Conservation (phyloP, 2,888 invertebrate species). For the Tetragonula carbonaria region DNA sequence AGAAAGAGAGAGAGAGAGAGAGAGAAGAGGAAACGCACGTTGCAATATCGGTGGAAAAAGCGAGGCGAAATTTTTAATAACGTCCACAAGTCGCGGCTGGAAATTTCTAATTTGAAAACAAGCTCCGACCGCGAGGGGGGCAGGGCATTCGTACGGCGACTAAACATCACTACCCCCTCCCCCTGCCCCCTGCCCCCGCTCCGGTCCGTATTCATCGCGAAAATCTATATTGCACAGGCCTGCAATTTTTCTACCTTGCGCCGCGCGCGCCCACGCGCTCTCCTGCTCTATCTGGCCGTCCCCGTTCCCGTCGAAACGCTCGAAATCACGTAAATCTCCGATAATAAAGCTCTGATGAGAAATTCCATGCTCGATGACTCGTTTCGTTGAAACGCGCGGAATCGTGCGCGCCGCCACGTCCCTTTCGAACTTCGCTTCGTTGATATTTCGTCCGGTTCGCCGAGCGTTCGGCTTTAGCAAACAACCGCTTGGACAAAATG, state of each 20-base stretch:
- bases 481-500: background rate
- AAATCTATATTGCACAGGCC: conserved; percentile 58
- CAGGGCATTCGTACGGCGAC: conserved; percentile 39
- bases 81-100: conserved; percentile 43
- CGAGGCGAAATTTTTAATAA: conserved; percentile 53
- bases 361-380: conserved; percentile 16
- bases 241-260: conserved; percentile 55
- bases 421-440: background rate
- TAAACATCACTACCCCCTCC: conserved; percentile 33
- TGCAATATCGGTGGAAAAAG: conserved; percentile 35
- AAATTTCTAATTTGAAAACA: conserved; percentile 61
- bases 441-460: background rate
- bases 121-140: conserved; percentile 28
- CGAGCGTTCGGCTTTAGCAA: background rate
- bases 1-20: background rate
- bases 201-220: conserved; percentile 43
- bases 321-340: conserved; percentile 43
- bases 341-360: conserved; percentile 43
- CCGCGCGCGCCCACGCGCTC: conserved; percentile 10
- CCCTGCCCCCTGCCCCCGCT: too few relatives aligned
- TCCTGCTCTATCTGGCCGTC: background rate
- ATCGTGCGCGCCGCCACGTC: background rate
- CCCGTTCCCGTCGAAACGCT: conserved; percentile 20
- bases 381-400: background rate
- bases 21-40: conserved; percentile 14